Conservation (phyloP, 2,113 vertebrate species). For the Promerops cafer region DNA sequence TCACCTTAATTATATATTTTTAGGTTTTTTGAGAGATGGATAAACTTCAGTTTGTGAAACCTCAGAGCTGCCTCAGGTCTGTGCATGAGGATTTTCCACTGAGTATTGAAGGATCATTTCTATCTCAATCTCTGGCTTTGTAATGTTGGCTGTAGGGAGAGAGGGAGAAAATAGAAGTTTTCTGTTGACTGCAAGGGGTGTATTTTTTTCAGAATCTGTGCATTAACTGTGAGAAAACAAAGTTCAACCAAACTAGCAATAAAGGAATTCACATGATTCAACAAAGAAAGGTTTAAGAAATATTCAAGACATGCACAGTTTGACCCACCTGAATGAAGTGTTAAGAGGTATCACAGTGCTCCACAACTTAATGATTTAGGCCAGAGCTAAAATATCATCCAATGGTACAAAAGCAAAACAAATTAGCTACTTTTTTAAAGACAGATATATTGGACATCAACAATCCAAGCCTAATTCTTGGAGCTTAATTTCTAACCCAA, state of each 20-base stretch:
- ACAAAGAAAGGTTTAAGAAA: neutral
- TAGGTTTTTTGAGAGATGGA: neutral
- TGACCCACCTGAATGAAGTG: neutral
- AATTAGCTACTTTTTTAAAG: neutral
- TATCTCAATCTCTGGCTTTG: accelerated
- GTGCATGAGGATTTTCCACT: neutral
- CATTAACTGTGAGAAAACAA: neutral
- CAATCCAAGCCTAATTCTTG: neutral
- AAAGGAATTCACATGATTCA: neutral
- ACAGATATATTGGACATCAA: neutral
- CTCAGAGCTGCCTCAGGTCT: neutral
- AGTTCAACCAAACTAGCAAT: neutral
- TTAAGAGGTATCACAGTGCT: neutral
- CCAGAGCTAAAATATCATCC: neutral
- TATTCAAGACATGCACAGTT: neutral
- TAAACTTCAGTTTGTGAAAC: neutral
- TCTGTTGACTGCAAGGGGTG: neutral
- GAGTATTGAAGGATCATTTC: neutral
- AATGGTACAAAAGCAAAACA: neutral
- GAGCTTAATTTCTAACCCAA: neutral
- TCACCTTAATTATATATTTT: neutral
- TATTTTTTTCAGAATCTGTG: neutral
- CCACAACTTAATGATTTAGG: neutral
- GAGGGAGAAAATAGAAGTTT: neutral
- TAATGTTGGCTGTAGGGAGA: neutral